Evolutionary conservation across 2,797 vertebrate species (phyloP).

Genomic region (Oreochromis mossambicus): DNA sequence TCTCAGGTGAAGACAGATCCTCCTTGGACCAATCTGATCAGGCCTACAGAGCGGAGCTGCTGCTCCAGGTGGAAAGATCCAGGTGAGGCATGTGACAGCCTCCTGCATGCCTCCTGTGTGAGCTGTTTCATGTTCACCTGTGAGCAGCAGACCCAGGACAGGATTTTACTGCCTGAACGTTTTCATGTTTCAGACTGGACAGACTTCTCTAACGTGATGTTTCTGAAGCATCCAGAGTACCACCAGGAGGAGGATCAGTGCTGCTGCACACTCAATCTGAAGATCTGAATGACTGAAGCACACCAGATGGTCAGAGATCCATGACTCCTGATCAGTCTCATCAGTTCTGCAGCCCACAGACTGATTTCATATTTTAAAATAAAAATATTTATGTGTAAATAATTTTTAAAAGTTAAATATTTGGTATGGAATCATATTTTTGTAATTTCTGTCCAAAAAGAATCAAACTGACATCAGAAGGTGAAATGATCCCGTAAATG

Average conservation of each 20-base stretch:
- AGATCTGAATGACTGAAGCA: not conserved
- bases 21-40: not conserved
- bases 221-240: not conserved
- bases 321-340: not conserved
- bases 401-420: not conserved
- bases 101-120: not conserved
- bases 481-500: not conserved
- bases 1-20: not conserved
- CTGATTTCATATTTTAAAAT: not conserved
- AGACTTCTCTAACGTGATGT: not conserved
- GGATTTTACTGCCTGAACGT: not conserved
- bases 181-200: not conserved
- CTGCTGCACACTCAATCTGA: not conserved
- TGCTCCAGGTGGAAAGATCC: not conserved
- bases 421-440: not conserved
- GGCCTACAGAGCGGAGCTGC: not conserved
- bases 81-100: not conserved
- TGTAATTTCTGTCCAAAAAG: not conserved
- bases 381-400: not conserved
- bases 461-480: not conserved
- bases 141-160: not conserved
- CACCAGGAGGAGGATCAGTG: not conserved
- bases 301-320: not conserved
- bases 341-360: not conserved
- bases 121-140: not conserved